Evolutionary conservation across 2,113 vertebrate species (phyloP).

Genomic region (Ellobius talpinus): DNA sequence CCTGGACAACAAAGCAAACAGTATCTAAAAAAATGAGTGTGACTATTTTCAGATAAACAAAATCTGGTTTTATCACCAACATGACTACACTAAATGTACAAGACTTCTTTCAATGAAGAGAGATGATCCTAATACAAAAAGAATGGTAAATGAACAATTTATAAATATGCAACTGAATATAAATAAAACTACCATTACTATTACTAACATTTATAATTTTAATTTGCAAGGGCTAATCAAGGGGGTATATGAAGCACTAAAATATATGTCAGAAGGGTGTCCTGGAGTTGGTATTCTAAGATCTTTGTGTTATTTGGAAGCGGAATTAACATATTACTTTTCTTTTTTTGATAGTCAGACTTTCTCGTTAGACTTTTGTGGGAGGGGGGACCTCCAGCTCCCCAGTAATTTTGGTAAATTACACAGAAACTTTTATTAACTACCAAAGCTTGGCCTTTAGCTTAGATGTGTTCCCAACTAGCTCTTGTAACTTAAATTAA

Average conservation of each 20-base stretch:
- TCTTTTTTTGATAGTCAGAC: neutral
- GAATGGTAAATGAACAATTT: neutral
- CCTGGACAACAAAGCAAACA: neutral
- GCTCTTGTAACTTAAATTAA: no score
- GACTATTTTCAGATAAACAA: neutral
- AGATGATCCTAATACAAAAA: neutral
- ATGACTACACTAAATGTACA: neutral
- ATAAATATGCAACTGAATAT: neutral
- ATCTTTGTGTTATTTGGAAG: neutral
- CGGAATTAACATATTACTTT: neutral
- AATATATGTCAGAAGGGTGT: neutral
- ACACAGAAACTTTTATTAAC: no score
- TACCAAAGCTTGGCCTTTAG: no score
- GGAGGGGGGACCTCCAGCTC: no score
- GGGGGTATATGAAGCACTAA: neutral
- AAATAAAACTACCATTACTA: conserved; percentile 9
- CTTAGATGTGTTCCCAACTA: no score
- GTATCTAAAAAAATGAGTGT: neutral
- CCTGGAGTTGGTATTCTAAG: neutral
- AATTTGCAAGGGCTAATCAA: neutral
- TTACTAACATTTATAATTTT: neutral
- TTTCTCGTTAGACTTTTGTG: no score
- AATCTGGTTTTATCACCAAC: conserved; percentile 22
- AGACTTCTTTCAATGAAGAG: conserved; percentile 8
- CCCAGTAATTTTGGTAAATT: no score